Percentiles rank a stretch among this genome's conserved stretches.
phyloP scores from a whole-genome alignment of 2,113 vertebrate species.

The Callocephalon fimbriatum region DNA sequence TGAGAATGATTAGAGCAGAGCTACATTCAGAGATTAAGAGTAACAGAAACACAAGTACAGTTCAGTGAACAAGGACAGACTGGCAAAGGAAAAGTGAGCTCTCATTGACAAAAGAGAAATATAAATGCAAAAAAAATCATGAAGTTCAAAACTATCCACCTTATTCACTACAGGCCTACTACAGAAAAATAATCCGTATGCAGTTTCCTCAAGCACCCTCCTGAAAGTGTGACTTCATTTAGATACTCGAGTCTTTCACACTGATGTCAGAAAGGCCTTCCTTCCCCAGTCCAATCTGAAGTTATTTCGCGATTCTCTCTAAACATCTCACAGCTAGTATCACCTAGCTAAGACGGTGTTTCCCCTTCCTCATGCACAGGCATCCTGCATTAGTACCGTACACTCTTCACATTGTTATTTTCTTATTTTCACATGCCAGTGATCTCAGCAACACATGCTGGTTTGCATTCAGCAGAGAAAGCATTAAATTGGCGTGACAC shows the following conservation, averaged over 20 bases:
- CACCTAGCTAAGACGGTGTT: background rate
- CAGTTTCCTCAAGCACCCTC: background rate
- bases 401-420: background rate
- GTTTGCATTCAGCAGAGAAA: conserved; percentile 3
- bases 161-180: background rate
- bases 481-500: background rate
- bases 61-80: background rate
- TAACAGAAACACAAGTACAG: background rate
- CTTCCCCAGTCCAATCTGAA: background rate
- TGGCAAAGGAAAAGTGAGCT: background rate
- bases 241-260: background rate
- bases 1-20: background rate
- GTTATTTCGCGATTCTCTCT: background rate
- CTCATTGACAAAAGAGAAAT: background rate
- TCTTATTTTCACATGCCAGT: background rate
- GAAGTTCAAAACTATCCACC: background rate
- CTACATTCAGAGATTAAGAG: background rate
- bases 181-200: background rate
- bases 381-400: background rate
- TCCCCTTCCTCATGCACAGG: background rate
- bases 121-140: background rate
- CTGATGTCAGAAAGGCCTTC: background rate
- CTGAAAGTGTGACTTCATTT: background rate
- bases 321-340: background rate
- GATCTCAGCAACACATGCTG: conserved; percentile 6